Evolutionary conservation across 2,888 invertebrate species (phyloP).

Genomic region (Drosophila kuntzei): DNA sequence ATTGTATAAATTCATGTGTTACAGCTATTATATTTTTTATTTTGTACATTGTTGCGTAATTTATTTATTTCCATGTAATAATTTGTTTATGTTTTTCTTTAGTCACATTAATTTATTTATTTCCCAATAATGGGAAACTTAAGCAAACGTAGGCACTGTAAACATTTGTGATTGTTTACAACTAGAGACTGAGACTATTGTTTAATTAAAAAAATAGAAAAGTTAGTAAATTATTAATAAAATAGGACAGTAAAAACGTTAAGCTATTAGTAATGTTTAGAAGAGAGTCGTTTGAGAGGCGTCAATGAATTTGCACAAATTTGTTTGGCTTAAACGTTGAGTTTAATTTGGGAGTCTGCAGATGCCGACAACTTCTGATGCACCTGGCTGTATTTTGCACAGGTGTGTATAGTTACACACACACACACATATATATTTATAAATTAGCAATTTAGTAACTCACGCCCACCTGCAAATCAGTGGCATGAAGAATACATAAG

Average conservation of each 20-base stretch:
- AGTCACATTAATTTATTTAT: neutral
- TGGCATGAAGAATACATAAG: slow-evolving; percentile 36
- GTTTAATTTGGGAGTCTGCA: slow-evolving; percentile 35
- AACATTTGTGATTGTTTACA: neutral
- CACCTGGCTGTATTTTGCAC: slow-evolving; percentile 36
- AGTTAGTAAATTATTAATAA: neutral
- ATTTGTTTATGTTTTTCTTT: neutral
- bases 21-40: neutral
- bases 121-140: neutral
- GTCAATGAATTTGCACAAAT: slow-evolving; percentile 38
- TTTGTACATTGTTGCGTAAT: neutral
- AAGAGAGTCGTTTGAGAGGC: neutral
- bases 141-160: neutral
- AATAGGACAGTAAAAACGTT: neutral
- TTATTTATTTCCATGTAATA: neutral
- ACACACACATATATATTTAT: slow-evolving; percentile 15
- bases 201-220: neutral
- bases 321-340: slow-evolving; percentile 45
- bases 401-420: slow-evolving; percentile 30
- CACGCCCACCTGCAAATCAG: slow-evolving; percentile 66
- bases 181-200: neutral
- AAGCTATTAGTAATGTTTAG: neutral
- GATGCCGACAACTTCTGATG: slow-evolving; percentile 28
- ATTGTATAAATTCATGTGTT: neutral
- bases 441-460: slow-evolving; percentile 64